These are phyloP conservation scores for Scaptomyza hsui DNA, from an alignment of 1,140 invertebrate genomes.

Conservation along the genomic window DNA sequence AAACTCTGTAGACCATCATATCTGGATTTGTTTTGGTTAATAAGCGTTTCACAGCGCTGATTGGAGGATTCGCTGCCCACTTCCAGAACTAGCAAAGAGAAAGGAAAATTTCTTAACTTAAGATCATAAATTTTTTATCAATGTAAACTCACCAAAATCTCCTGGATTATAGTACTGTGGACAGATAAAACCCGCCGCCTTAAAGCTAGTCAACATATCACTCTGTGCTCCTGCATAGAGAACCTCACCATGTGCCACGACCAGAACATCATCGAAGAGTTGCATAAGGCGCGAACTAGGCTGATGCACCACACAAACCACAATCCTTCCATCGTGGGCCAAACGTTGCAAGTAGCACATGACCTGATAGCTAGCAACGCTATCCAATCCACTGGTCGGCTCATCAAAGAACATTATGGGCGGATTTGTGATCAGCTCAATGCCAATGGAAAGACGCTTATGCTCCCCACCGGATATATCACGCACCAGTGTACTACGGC, in stretches of 20 bases:
- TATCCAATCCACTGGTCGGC: conserved; percentile 91
- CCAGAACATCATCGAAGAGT: conserved; percentile 87
- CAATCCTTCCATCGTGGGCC: conserved; percentile 89
- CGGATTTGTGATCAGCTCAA: conserved; percentile 93
- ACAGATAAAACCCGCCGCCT: conserved; percentile 85
- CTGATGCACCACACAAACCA: conserved; percentile 95
- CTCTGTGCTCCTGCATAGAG: conserved; percentile 86
- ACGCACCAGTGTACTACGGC: conserved; percentile 87
- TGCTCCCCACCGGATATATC: conserved; percentile 92
- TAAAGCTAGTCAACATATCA: conserved; percentile 85
- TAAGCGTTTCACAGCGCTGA: conserved; percentile 53
- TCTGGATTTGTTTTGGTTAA: conserved; percentile 56
- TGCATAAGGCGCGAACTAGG: conserved; percentile 93
- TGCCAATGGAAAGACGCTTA: conserved; percentile 93
- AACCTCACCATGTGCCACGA: conserved; percentile 86
- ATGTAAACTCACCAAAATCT: conserved; percentile 85
- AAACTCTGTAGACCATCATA: conserved; percentile 24
- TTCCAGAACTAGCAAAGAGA: conserved; percentile 56
- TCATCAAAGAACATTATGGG: conserved; percentile 89
- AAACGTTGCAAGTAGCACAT: conserved; percentile 88
- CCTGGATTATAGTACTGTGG: conserved; percentile 89
- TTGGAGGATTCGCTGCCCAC: conserved; percentile 65
- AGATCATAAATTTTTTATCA: not conserved
- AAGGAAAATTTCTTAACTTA: not conserved
- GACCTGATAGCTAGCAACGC: conserved; percentile 89